Conservation (phyloP, 1,140 invertebrate genomes). For the Drosophila bifasciata region DNA sequence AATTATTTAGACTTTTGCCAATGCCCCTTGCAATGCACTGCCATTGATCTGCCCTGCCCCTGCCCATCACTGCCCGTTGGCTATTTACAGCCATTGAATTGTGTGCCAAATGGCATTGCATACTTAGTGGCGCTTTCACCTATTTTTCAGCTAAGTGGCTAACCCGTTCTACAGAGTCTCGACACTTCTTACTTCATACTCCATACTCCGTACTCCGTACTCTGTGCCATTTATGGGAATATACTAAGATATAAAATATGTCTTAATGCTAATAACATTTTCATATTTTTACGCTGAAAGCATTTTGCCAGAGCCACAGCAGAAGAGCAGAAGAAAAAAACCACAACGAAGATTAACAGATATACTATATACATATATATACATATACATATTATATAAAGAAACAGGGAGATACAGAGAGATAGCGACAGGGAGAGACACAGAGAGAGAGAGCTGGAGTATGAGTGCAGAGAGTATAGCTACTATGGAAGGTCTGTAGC, state of each 20-base stretch:
- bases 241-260: conserved; percentile 11
- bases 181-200: too few relatives aligned
- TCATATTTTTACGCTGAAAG: conserved; percentile 54
- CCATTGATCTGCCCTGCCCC: too few relatives aligned
- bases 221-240: conserved; percentile 1
- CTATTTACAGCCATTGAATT: conserved; percentile 15
- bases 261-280: conserved; percentile 69
- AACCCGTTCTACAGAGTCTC: too few relatives aligned
- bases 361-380: not conserved
- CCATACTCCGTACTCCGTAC: conserved; percentile 2
- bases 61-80: too few relatives aligned
- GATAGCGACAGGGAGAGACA: not conserved
- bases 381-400: too few relatives aligned
- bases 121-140: conserved; percentile 47
- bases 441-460: not conserved
- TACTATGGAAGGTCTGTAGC: too few relatives aligned
- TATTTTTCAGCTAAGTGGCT: conserved; percentile 22
- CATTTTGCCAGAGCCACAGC: conserved; percentile 31
- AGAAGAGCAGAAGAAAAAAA: conserved; percentile 12
- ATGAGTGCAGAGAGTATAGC: not conserved
- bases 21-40: too few relatives aligned
- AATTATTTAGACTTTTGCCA: too few relatives aligned
- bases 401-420: not conserved
- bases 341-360: not conserved
- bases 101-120: conserved; percentile 47